These are phyloP conservation scores for Eueides isabella DNA, from an alignment of 1,140 invertebrate genomes.

Conservation along the genomic window DNA sequence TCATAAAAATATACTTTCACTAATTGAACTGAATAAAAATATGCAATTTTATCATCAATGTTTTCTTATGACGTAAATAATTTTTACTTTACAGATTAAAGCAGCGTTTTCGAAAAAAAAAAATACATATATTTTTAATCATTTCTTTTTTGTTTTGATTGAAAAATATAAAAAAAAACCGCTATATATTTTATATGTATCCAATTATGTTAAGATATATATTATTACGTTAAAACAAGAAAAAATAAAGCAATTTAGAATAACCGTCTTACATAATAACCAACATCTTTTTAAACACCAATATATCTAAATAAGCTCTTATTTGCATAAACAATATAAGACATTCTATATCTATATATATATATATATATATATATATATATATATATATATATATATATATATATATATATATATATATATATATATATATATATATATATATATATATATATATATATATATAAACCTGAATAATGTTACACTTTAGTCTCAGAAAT, in stretches of 20 bases:
- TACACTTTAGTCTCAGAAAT: not conserved
- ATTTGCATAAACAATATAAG: not conserved
- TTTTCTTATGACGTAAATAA: no score
- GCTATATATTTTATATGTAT: no score
- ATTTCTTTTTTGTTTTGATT: no score
- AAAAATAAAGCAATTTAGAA: not conserved
- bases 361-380: not conserved
- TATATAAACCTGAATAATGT: not conserved
- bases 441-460: not conserved
- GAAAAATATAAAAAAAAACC: no score
- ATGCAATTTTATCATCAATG: no score
- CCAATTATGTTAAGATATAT: no score
- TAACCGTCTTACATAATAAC: not conserved
- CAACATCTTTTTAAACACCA: not conserved
- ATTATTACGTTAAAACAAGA: no score
- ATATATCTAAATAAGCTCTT: conserved; percentile 17
- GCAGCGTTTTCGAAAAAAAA: no score
- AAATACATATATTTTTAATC: no score
- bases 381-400: not conserved
- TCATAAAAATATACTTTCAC: no score
- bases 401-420: not conserved
- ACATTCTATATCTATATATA: not conserved
- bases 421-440: not conserved
- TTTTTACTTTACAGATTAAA: no score
- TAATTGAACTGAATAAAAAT: no score